phyloP scores from a whole-genome alignment of 2,797 vertebrate species.

The Chrysocyon brachyurus region DNA sequence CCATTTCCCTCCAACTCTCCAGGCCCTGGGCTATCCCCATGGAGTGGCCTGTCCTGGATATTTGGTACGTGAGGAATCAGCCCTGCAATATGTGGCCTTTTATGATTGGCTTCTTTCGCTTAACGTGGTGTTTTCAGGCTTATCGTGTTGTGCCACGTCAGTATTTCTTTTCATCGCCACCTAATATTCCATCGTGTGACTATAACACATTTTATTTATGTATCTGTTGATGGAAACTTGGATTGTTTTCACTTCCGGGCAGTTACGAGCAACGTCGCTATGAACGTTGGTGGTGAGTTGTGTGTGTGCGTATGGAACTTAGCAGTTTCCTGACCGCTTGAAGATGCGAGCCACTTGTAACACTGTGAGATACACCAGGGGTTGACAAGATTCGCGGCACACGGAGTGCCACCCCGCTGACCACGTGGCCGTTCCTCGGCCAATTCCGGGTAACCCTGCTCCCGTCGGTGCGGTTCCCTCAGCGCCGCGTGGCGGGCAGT shows the following conservation, averaged over 20 bases:
- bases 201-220: background rate
- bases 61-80: background rate
- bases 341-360: background rate
- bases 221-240: background rate
- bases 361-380: background rate
- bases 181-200: background rate
- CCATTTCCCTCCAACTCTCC: background rate
- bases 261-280: background rate
- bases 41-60: background rate
- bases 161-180: constrained; percentile 2
- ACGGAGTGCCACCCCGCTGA: background rate
- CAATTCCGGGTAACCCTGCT: background rate
- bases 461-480: background rate
- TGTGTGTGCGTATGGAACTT: background rate
- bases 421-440: background rate
- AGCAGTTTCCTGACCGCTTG: background rate
- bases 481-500: background rate
- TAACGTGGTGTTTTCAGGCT: background rate
- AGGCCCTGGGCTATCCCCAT: background rate
- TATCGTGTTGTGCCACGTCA: background rate
- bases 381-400: background rate
- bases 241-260: background rate
- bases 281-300: background rate
- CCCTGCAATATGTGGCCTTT: background rate
- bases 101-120: background rate